These are phyloP conservation scores for Pomatostomus ruficeps DNA, from an alignment of 2,113 vertebrate genomes.

Conservation along the genomic window DNA sequence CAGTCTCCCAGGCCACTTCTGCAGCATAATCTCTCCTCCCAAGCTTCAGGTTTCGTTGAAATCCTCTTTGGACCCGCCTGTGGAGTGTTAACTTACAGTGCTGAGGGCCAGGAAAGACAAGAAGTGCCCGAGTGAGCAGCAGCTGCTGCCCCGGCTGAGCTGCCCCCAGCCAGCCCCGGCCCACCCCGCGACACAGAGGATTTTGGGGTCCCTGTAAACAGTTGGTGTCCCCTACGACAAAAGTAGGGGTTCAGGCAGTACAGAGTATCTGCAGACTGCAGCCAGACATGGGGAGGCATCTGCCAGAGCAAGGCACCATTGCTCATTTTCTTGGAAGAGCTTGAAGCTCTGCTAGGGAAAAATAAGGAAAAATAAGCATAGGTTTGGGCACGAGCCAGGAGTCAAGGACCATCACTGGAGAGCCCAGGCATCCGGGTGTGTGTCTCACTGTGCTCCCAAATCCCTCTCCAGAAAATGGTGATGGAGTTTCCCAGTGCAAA, in stretches of 20 bases:
- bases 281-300: not conserved
- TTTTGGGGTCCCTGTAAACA: not conserved
- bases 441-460: not conserved
- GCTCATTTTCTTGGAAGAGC: not conserved
- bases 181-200: fast-evolving
- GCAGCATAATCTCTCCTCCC: conserved; percentile 45
- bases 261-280: not conserved
- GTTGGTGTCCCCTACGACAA: not conserved
- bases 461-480: not conserved
- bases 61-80: conserved; percentile 46
- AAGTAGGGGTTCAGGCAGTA: not conserved
- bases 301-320: not conserved
- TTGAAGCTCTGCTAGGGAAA: not conserved
- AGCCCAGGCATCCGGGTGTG: not conserved
- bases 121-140: conserved; percentile 13
- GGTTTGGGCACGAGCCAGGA: not conserved
- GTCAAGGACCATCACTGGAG: not conserved
- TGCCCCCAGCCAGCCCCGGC: not conserved
- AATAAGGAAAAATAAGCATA: not conserved
- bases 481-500: not conserved
- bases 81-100: conserved; percentile 50
- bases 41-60: conserved; percentile 54
- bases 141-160: conserved; percentile 20
- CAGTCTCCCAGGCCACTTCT: conserved; percentile 29
- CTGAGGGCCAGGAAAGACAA: conserved; percentile 55